phyloP scores from a whole-genome alignment of 37 sponge, comb jelly and placozoan species.

The Sycon ciliatum region DNA sequence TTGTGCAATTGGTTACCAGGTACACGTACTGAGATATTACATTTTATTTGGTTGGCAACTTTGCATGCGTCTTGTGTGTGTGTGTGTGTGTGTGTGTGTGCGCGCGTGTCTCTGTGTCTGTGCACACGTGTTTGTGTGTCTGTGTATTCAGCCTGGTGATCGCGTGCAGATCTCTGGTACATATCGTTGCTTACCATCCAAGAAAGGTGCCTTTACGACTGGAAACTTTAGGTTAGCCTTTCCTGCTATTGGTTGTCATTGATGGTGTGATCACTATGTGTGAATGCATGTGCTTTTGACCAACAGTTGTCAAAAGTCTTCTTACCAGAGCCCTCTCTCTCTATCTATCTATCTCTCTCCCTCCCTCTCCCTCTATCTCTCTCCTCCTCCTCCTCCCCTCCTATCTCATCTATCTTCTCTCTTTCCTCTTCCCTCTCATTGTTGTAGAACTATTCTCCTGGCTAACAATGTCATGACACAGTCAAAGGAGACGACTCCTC shows the following conservation, averaged over 20 bases:
- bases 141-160: slow-evolving; percentile 65
- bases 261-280: too few relatives aligned
- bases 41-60: too few relatives aligned
- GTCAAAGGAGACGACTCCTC: slow-evolving; percentile 69
- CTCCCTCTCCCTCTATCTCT: too few relatives aligned
- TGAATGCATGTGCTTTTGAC: background rate
- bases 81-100: slow-evolving; percentile 1
- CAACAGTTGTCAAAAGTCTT: too few relatives aligned
- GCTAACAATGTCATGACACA: slow-evolving; percentile 67
- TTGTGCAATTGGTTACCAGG: too few relatives aligned
- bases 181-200: slow-evolving; percentile 86
- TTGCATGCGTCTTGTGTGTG: slow-evolving; percentile 3
- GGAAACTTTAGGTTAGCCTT: slow-evolving; percentile 76
- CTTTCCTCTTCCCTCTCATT: too few relatives aligned
- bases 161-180: slow-evolving; percentile 74
- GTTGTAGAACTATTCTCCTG: slow-evolving; percentile 54
- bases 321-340: background rate
- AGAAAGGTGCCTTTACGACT: slow-evolving; percentile 72
- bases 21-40: too few relatives aligned
- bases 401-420: too few relatives aligned
- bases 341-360: too few relatives aligned
- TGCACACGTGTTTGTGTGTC: background rate
- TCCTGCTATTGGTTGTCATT: too few relatives aligned
- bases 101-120: background rate
- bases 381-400: too few relatives aligned